Evolutionary conservation across 2,888 invertebrate species (phyloP), one percentile per base, ranked within the genome.

Genomic region (Microctonus aethiopoides): DNA sequence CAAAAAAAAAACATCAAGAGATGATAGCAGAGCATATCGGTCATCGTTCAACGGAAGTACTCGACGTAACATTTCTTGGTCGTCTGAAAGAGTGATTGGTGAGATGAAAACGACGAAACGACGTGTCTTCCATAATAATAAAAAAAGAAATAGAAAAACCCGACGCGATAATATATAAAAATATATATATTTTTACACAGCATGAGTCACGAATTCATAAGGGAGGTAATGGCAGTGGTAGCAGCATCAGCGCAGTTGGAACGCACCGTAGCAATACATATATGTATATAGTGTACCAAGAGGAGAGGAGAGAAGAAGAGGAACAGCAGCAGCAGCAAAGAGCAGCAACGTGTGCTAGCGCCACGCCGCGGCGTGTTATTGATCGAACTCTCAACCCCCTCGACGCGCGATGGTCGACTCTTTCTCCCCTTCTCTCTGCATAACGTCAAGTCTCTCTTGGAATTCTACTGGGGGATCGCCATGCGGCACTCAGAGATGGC

Each of bases 311-410:
- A 39, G 13, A n/a, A 52, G 22, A 52, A 26, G 20, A 62, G 62
- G 7, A 62, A 11, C 41, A 63, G 52, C 52, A 34, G 11, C 22
- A 36, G 70, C 74, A 74, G 74, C 73, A 75, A 78, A 77, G 3
- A 78, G 76, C 77, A 70, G 78, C 76, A 16, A 16, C 46, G 46
- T 46, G 46, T 20, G 9, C 46, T 46, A 81, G 83, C 83, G 84
- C 83, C 81, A 80, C 82, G 81, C 80, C 78, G 82, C 84, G 84
- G 84, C 81, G 81, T 82, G 81, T 85, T 85, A 86, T 86, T 86
- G 85, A 85, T 85, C 85, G 84, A 83, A 77, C 79, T 78, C 78
- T 78, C 67, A 73, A 72, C 75, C 69, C 73, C 70, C 76, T 54
- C 71, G 56, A 70, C 26, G 29, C 57, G 13, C 29, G 29, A 57